phyloP scores from a whole-genome alignment of 2,113 vertebrate genomes.

The Ictalurus punctatus region DNA sequence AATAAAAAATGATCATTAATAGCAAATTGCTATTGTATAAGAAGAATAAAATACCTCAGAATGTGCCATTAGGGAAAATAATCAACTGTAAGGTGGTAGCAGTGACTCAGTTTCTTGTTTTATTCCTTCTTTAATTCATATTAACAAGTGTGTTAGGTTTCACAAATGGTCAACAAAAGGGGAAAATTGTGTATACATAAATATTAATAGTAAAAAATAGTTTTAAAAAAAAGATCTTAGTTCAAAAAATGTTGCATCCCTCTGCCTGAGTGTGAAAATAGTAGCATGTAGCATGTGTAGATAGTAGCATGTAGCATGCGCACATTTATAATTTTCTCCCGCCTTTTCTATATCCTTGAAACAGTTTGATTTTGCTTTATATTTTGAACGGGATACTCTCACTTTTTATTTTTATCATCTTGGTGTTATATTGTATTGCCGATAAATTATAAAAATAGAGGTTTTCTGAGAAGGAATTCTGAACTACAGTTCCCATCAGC shows the following conservation, averaged over 20 bases:
- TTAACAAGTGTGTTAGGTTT: not conserved
- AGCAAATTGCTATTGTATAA: too few relatives aligned
- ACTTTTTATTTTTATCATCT: not conserved
- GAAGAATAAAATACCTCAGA: too few relatives aligned
- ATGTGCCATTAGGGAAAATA: too few relatives aligned
- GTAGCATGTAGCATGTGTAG: not conserved
- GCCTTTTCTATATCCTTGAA: not conserved
- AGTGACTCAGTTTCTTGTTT: not conserved
- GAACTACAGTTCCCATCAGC: too few relatives aligned
- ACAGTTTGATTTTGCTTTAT: not conserved
- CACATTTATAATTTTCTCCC: not conserved
- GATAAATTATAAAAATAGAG: not conserved
- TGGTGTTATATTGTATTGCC: not conserved
- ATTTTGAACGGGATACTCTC: not conserved
- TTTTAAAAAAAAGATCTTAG: not conserved
- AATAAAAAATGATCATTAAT: too few relatives aligned
- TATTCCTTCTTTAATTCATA: not conserved
- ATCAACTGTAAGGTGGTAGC: too few relatives aligned
- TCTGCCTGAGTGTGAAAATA: not conserved
- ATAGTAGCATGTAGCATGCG: not conserved
- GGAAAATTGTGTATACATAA: too few relatives aligned
- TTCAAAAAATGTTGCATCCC: not conserved
- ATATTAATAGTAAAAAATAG: too few relatives aligned
- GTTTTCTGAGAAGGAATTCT: too few relatives aligned
- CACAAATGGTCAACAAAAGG: too few relatives aligned